Evolutionary conservation across 2,888 invertebrate genomes (phyloP).

Genomic region (Carcina quercana): DNA sequence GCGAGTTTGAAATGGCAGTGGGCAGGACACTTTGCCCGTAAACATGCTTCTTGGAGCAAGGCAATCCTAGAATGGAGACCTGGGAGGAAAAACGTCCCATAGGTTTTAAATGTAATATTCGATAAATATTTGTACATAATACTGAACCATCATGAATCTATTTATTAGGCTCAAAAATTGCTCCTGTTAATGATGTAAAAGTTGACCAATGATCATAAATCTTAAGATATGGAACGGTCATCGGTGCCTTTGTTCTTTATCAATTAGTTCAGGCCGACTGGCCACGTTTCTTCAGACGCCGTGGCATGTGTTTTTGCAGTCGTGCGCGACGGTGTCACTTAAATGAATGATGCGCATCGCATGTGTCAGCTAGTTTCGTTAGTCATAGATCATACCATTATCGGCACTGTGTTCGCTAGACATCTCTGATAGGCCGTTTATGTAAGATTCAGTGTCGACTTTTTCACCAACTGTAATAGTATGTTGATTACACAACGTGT

Average conservation of each 20-base stretch:
- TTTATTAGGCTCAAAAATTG: conserved; percentile 1
- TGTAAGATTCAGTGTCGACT: no score
- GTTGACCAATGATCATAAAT: background rate
- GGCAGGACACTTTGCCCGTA: no score
- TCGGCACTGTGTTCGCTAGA: background rate
- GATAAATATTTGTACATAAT: no score
- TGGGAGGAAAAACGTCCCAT: no score
- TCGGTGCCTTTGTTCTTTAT: conserved; percentile 38
- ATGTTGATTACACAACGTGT: no score
- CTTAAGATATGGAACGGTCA: background rate
- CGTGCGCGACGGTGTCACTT: conserved; percentile 41
- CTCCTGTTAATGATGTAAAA: background rate
- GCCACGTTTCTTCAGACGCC: conserved; percentile 37
- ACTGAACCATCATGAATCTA: no score
- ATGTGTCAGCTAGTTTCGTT: conserved; percentile 51
- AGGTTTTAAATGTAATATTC: no score
- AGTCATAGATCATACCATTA: conserved; percentile 32
- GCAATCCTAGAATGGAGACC: no score
- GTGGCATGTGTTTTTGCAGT: conserved; percentile 54
- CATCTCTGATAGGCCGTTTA: background rate
- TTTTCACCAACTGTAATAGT: no score
- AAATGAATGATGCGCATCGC: conserved; percentile 57
- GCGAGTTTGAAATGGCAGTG: no score
- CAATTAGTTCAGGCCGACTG: conserved; percentile 47
- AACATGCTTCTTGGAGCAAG: no score